Evolutionary conservation across 2,888 invertebrate species (phyloP), one percentile per base, ranked within the genome.

Genomic region (Coleophora flavipennella): DNA sequence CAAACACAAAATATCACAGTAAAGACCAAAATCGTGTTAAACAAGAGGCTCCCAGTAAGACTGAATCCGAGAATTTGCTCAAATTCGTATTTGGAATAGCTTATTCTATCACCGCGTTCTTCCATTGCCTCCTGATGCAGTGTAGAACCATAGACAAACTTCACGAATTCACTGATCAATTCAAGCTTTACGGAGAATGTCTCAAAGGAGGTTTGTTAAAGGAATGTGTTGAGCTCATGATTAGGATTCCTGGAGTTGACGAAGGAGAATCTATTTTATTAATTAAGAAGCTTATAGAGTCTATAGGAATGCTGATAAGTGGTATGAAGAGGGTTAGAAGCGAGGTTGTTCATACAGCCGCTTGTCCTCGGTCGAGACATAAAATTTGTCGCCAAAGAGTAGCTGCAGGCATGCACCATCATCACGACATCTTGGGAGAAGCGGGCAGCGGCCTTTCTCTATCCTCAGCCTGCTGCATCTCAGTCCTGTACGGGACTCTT

Each of bases 51-150:
- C 44, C 48, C 6, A 59, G 61, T 46, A 62, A 67, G 58, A 60
- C 73, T 42, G 87, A 88, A 57, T 79, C 86, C 8, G 74, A 78
- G 13, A 71, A 86, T 46, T 58, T 86, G 48, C 86, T 88, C 51
- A 87, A 87, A 57, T 88, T 87, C 48, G 78, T 89, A 3, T 89
- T 88, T 58, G 88, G 88, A 0, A 77, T 87, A 3, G 84, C 85
- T 9, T 88, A 88, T 49, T 88, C 87, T 0, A 76, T 88, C 31
- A 76, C 87, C 1, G 87, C 87, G 1, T 88, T 89, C 57, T 83
- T 89, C 39, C 87, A 89, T 48, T 87, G 87, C 42, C 59, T 89
- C 7, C 57, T 89, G 25, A 85, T 87, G 66, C 87, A 86, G 44
- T 86, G 88, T 40, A 72, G 80, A 1, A 70, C 73, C 2, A 64